A percentile compares a stretch with the other conserved stretches of the same genome.
phyloP scores from a whole-genome alignment of 2,888 invertebrate species.

The Amphipoea oculea region DNA sequence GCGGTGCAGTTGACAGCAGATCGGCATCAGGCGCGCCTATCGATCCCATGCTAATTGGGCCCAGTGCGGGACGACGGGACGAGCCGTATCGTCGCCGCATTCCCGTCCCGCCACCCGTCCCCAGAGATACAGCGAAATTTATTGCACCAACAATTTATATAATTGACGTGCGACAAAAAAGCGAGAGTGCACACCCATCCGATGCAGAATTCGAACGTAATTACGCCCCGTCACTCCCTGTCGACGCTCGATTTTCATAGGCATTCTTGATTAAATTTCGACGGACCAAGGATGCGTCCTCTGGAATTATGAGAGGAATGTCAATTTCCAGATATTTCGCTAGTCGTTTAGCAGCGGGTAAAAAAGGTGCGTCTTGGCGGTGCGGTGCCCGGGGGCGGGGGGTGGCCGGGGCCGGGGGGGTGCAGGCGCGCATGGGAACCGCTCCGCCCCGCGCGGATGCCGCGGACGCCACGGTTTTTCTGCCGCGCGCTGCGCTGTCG shows the following conservation, averaged over 20 bases:
- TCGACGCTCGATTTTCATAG: conserved; percentile 80
- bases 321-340: conserved; percentile 89
- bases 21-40: conserved; percentile 87
- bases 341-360: conserved; percentile 84
- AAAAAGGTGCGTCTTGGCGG: conserved; percentile 80
- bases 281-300: conserved; percentile 86
- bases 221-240: conserved; percentile 82
- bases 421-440: conserved; percentile 79
- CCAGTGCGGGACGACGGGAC: conserved; percentile 75
- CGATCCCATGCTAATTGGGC: conserved; percentile 90
- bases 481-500: conserved; percentile 77
- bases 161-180: conserved; percentile 90
- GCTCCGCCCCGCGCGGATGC: conserved; percentile 83
- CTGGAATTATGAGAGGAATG: conserved; percentile 88
- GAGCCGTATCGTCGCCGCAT: conserved; percentile 83
- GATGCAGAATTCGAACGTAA: conserved; percentile 84
- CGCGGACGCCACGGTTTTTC: conserved; percentile 83
- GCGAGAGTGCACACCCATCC: conserved; percentile 87
- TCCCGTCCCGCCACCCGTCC: conserved; percentile 83
- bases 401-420: conserved; percentile 13
- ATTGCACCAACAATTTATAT: conserved; percentile 90
- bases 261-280: conserved; percentile 86
- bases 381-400: conserved; percentile 55
- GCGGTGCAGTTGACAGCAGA: conserved; percentile 85
- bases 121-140: conserved; percentile 89